phyloP scores from a whole-genome alignment of 2,888 invertebrate species.

The Acleris sparsana region DNA sequence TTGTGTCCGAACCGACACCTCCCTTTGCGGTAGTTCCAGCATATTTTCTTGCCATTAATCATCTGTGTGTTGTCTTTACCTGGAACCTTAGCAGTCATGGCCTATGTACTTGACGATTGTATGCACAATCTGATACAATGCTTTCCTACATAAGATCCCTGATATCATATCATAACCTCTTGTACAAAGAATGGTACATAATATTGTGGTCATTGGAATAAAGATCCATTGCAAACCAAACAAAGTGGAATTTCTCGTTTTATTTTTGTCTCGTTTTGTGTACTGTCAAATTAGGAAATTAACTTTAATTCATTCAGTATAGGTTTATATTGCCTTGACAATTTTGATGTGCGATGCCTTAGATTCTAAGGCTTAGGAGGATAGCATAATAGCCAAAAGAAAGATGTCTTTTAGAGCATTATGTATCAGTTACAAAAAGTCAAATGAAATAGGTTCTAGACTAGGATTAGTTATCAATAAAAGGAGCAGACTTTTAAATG shows the following conservation, averaged over 20 bases:
- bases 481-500: too few relatives aligned
- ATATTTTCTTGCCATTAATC: slow-evolving; percentile 94
- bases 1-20: slow-evolving; percentile 95
- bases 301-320: not conserved
- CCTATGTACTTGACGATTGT: slow-evolving; percentile 84
- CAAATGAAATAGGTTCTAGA: not conserved
- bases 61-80: slow-evolving; percentile 88
- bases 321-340: not conserved
- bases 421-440: too few relatives aligned
- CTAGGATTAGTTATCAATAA: too few relatives aligned
- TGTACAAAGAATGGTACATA: not conserved
- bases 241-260: too few relatives aligned
- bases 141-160: slow-evolving; percentile 24
- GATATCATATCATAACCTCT: not conserved
- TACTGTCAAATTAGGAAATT: not conserved
- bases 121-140: slow-evolving; percentile 63
- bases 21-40: slow-evolving; percentile 96
- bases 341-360: too few relatives aligned
- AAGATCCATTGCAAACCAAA: too few relatives aligned
- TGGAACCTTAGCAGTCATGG: slow-evolving; percentile 83
- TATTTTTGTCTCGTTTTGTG: too few relatives aligned
- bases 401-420: too few relatives aligned
- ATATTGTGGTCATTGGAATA: too few relatives aligned
- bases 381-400: not conserved
- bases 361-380: too few relatives aligned